These are phyloP conservation scores for Nymphalis urticae DNA, from an alignment of 2,888 invertebrate species.

Conservation along the genomic window DNA sequence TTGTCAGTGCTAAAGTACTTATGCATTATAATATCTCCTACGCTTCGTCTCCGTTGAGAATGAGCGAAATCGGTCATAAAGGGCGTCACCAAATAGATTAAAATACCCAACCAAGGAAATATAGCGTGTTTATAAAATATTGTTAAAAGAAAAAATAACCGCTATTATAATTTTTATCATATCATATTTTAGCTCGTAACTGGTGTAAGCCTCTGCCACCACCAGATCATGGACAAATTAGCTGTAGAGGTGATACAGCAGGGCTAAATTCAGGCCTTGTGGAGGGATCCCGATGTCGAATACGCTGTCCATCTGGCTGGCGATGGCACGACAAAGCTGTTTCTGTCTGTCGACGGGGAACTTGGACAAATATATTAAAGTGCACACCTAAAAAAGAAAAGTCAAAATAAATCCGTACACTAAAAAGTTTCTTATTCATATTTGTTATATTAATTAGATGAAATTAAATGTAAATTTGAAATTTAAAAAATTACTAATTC, in stretches of 20 bases:
- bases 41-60: too few species aligned
- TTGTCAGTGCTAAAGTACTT: too few species aligned
- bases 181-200: constrained; percentile 49
- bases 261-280: constrained; percentile 46
- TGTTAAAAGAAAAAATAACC: too few species aligned
- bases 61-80: too few species aligned
- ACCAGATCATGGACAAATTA: constrained; percentile 61
- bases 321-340: constrained; percentile 49
- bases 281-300: constrained; percentile 67
- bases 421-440: too few species aligned
- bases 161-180: not conserved
- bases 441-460: too few species aligned
- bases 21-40: too few species aligned
- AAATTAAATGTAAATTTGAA: too few species aligned
- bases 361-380: constrained; percentile 59
- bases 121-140: too few species aligned
- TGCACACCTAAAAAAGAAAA: constrained; percentile 49
- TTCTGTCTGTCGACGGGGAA: constrained; percentile 61
- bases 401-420: not conserved
- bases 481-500: too few species aligned
- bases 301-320: constrained; percentile 62
- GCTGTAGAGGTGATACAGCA: constrained; percentile 59
- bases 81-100: too few species aligned
- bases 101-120: too few species aligned
- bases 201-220: constrained; percentile 61